Evolutionary conservation across 1,140 invertebrate species (phyloP).

Genomic region (Manduca sexta): DNA sequence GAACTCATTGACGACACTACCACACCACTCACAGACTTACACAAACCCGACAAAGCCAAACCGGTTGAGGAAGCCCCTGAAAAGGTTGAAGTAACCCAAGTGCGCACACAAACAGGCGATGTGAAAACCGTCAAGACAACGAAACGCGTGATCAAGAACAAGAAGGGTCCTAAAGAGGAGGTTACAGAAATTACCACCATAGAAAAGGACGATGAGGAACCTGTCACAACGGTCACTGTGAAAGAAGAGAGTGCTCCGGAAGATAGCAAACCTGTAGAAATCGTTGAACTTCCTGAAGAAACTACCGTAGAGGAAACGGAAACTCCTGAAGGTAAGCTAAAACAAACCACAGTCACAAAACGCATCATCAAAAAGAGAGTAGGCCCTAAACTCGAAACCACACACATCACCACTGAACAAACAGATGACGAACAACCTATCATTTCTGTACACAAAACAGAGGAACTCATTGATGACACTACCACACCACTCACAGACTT

Average conservation of each 20-base stretch:
- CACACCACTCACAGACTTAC: neutral
- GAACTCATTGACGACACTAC: slow-evolving; percentile 1
- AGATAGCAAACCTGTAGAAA: slow-evolving; percentile 4
- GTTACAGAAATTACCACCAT: slow-evolving; percentile 5
- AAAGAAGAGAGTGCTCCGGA: slow-evolving; percentile 8
- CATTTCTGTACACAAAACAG: slow-evolving; percentile 30
- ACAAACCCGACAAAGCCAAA: neutral
- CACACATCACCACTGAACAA: slow-evolving; percentile 39
- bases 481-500: slow-evolving; percentile 15
- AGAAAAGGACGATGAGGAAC: slow-evolving; percentile 11
- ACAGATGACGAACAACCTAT: slow-evolving; percentile 34
- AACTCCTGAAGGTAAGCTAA: slow-evolving; percentile 19
- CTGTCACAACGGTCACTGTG: slow-evolving; percentile 44
- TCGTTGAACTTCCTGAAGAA: slow-evolving; percentile 12
- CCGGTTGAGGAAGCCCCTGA: neutral
- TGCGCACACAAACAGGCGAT: neutral
- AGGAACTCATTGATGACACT: slow-evolving; percentile 35
- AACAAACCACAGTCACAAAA: slow-evolving; percentile 38
- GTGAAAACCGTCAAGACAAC: neutral
- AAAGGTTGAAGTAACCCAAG: neutral
- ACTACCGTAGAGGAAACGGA: slow-evolving; percentile 12
- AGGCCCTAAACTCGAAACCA: slow-evolving; percentile 33
- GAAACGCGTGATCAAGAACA: slow-evolving; percentile 7
- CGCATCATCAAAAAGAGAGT: slow-evolving; percentile 48
- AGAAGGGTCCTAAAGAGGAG: slow-evolving; percentile 4